Percentiles rank a stretch among this genome's conserved stretches.
Conservation (phyloP, 1,140 invertebrate species). For the Cecropterus lyciades region DNA sequence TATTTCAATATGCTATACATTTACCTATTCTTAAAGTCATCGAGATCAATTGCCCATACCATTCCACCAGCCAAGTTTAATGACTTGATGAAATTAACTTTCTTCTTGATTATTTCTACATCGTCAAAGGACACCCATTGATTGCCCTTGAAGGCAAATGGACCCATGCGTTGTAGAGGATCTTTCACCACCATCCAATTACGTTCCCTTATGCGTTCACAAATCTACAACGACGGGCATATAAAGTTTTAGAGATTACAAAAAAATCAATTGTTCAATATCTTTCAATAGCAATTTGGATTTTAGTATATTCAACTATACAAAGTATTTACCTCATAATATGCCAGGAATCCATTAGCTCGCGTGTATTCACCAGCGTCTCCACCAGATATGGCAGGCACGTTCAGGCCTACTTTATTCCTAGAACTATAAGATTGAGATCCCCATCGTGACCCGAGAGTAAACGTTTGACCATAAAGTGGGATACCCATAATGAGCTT, state of each 20-base stretch:
- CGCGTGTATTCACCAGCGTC: slow-evolving; percentile 92
- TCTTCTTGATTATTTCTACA: slow-evolving; percentile 90
- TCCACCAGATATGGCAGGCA: slow-evolving; percentile 90
- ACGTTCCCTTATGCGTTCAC: slow-evolving; percentile 89
- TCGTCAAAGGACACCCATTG: slow-evolving; percentile 97
- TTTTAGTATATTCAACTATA: neutral
- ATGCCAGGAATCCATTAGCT: slow-evolving; percentile 94
- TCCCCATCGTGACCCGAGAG: slow-evolving; percentile 65
- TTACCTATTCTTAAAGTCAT: slow-evolving; percentile 91
- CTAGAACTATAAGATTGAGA: slow-evolving; percentile 22
- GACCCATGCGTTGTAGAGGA: slow-evolving; percentile 90
- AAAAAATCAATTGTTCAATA: too few species aligned
- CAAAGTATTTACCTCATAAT: slow-evolving; percentile 89
- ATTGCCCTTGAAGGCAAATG: slow-evolving; percentile 93
- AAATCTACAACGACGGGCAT: slow-evolving; percentile 87
- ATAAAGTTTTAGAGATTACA: neutral
- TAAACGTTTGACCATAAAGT: slow-evolving; percentile 95
- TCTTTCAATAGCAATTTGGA: too few species aligned
- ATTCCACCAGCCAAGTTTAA: slow-evolving; percentile 93
- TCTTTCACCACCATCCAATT: slow-evolving; percentile 93
- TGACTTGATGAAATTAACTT: slow-evolving; percentile 90
- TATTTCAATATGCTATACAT: slow-evolving; percentile 12
- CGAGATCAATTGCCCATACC: slow-evolving; percentile 96
- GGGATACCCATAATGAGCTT: slow-evolving; percentile 96
- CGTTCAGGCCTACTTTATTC: slow-evolving; percentile 86